Conservation (phyloP, 1,140 invertebrate genomes). For the Lordiphosa collinella region DNA sequence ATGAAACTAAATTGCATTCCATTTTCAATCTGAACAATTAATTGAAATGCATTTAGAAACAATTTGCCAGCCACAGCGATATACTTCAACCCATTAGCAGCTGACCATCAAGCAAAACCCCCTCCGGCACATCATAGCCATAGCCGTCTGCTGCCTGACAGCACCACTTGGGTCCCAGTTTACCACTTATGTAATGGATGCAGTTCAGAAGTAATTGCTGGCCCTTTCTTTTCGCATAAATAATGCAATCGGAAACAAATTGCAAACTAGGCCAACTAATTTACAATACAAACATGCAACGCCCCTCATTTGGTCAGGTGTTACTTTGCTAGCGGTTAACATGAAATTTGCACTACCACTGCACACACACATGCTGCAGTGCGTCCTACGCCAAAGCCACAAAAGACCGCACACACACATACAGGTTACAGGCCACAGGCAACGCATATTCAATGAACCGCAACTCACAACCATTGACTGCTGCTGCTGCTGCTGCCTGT, state of each 20-base stretch:
- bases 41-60: neutral
- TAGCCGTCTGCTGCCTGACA: no score
- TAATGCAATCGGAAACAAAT: conserved; percentile 64
- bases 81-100: conserved; percentile 4
- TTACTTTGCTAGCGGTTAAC: no score
- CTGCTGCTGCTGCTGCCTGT: no score
- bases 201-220: conserved; percentile 56
- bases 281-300: conserved; percentile 67
- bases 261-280: conserved; percentile 67
- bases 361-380: neutral
- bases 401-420: neutral
- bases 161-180: no score
- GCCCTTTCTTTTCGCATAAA: conserved; percentile 44
- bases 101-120: no score
- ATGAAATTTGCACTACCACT: neutral
- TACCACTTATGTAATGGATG: neutral
- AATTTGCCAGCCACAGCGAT: conserved; percentile 4
- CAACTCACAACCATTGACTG: conserved; percentile 25
- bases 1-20: no score
- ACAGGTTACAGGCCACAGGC: conserved; percentile 12
- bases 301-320: neutral
- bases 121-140: no score
- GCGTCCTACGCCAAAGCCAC: neutral
- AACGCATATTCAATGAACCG: conserved; percentile 48
- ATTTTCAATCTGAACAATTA: neutral